Conservation (phyloP, 1,140 invertebrate genomes). For the Macrostomum lignano region DNA sequence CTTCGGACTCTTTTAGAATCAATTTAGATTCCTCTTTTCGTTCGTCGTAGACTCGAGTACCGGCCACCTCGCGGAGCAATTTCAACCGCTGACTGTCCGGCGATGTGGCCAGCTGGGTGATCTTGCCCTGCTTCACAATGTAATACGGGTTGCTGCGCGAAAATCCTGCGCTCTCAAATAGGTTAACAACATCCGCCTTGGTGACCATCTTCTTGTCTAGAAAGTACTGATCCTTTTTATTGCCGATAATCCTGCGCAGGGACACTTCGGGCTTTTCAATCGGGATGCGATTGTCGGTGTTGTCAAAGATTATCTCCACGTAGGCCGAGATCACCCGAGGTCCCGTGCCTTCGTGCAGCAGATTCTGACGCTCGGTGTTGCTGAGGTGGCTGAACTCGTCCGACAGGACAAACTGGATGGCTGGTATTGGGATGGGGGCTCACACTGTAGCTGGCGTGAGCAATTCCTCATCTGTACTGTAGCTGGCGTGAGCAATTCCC, state of each 20-base stretch:
- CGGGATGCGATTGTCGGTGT: slow-evolving; percentile 75
- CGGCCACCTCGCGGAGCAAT: slow-evolving; percentile 72
- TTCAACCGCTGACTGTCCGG: slow-evolving; percentile 84
- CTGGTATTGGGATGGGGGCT: no score
- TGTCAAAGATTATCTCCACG: slow-evolving; percentile 98
- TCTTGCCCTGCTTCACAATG: slow-evolving; percentile 98
- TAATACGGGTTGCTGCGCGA: slow-evolving; percentile 98
- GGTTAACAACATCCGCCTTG: slow-evolving; percentile 78
- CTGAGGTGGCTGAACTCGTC: slow-evolving; percentile 91
- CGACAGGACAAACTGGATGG: slow-evolving; percentile 94
- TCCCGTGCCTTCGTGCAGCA: slow-evolving; percentile 89
- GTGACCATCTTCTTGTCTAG: slow-evolving; percentile 81
- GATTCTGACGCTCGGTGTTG: slow-evolving; percentile 67
- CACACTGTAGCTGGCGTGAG: no score
- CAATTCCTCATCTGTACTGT: no score
- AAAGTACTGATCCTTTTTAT: slow-evolving; percentile 98
- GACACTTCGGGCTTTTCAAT: slow-evolving; percentile 93
- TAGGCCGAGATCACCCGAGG: slow-evolving; percentile 76
- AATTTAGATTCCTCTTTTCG: slow-evolving; percentile 72
- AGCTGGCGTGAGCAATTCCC: no score
- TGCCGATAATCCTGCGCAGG: slow-evolving; percentile 70
- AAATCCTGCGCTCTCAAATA: slow-evolving; percentile 90
- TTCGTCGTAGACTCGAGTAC: slow-evolving; percentile 61
- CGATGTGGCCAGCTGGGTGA: slow-evolving; percentile 98
- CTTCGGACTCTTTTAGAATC: slow-evolving; percentile 66